phyloP scores from a whole-genome alignment of 2,888 invertebrate genomes.

The Dryobotodes eremita region DNA sequence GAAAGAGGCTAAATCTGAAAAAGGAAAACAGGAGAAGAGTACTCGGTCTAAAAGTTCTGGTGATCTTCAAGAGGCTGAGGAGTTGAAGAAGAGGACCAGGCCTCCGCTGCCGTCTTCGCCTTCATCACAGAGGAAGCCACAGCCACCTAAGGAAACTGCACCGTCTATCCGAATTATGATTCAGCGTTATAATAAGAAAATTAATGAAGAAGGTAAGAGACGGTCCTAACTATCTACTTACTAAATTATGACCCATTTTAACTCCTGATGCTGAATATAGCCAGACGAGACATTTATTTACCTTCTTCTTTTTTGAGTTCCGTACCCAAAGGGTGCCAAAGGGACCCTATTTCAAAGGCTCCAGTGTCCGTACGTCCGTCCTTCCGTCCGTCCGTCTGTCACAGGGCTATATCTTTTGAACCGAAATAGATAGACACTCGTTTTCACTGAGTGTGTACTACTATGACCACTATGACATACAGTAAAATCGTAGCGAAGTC shows the following conservation, averaged over 20 bases:
- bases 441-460: too few species aligned
- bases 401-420: too few species aligned
- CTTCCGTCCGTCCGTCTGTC: too few species aligned
- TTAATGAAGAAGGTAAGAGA: conserved; percentile 90
- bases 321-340: too few species aligned
- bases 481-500: too few species aligned
- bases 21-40: conserved; percentile 71
- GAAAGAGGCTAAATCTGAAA: conserved; percentile 70
- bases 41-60: conserved; percentile 80
- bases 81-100: conserved; percentile 80
- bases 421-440: too few species aligned
- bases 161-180: conserved; percentile 94
- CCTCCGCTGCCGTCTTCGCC: conserved; percentile 92
- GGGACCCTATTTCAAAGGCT: too few species aligned
- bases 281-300: not conserved
- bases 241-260: not conserved
- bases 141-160: conserved; percentile 91
- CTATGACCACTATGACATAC: too few species aligned
- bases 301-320: not conserved
- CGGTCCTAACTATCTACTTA: too few species aligned
- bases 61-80: conserved; percentile 83
- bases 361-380: too few species aligned
- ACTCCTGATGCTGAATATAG: not conserved
- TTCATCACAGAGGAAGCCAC: conserved; percentile 89
- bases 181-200: conserved; percentile 92